Conservation (phyloP, 2,113 vertebrate species). For the Chaenocephalus aceratus region DNA sequence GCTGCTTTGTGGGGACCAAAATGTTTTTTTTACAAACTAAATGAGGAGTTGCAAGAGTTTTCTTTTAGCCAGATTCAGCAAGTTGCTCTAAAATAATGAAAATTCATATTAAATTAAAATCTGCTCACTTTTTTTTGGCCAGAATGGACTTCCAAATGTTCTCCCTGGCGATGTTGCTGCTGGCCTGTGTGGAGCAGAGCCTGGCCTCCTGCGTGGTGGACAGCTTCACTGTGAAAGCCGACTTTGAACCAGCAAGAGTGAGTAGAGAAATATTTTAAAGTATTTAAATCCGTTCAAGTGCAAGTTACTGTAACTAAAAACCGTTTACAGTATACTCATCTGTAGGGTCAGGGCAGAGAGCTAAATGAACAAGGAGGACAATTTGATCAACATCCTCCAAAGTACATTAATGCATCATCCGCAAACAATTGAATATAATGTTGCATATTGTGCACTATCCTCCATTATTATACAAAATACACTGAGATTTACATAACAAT, state of each 20-base stretch:
- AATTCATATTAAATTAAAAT: background rate
- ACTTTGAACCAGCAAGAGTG: constrained; percentile 89
- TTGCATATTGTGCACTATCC: no score
- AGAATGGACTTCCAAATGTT: constrained; percentile 70
- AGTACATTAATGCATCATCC: background rate
- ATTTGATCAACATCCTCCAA: background rate
- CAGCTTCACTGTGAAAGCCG: constrained; percentile 87
- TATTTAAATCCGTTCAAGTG: background rate
- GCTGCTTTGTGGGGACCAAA: background rate
- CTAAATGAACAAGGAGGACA: background rate
- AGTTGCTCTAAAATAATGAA: background rate
- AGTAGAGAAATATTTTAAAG: constrained; percentile 42
- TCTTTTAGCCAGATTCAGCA: background rate
- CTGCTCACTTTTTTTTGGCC: background rate
- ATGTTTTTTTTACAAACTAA: background rate
- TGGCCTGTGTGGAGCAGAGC: constrained; percentile 82
- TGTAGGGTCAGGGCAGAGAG: background rate
- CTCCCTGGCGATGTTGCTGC: constrained; percentile 79
- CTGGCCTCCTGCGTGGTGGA: constrained; percentile 88
- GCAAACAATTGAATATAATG: background rate
- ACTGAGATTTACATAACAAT: no score
- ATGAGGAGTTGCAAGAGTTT: background rate
- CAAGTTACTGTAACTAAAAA: background rate
- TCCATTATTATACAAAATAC: no score
- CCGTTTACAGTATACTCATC: background rate